These are phyloP conservation scores for Drosophila nr. fundita DNA, from an alignment of 2,888 invertebrate species.

Conservation along the genomic window DNA sequence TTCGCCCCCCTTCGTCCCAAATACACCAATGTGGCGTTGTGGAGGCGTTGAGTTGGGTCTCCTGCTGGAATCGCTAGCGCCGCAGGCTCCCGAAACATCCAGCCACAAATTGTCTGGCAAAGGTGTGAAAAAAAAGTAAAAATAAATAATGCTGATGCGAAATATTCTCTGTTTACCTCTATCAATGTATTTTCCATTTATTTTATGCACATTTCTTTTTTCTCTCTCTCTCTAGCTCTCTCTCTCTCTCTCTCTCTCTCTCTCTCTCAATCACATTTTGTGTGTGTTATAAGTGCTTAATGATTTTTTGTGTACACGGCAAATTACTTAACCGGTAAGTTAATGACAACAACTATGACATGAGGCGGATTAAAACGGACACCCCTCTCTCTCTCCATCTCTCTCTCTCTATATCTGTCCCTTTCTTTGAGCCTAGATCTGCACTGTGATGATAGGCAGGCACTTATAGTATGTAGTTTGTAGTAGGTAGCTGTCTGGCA, in stretches of 20 bases:
- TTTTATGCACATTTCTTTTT: conserved; percentile 13
- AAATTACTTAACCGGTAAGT: conserved; percentile 74
- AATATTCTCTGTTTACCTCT: conserved; percentile 53
- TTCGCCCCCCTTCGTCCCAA: not conserved
- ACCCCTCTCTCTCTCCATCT: not conserved
- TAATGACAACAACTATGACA: conserved; percentile 77
- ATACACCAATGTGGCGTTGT: conserved; percentile 39
- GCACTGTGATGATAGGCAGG: not conserved
- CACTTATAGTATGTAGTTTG: conserved; percentile 9
- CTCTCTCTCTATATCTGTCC: not conserved
- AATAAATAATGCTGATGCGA: conserved; percentile 28
- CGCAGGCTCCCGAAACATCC: conserved; percentile 31
- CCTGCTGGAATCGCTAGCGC: conserved; percentile 33
- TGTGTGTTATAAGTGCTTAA: conserved; percentile 47
- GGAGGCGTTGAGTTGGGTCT: conserved; percentile 69
- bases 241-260: not conserved
- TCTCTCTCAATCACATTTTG: not conserved
- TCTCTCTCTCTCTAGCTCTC: conserved; percentile 1
- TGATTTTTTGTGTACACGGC: conserved; percentile 71
- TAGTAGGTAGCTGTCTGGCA: conserved; percentile 38
- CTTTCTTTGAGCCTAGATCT: not conserved
- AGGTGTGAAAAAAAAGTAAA: conserved; percentile 65
- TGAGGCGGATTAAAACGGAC: conserved; percentile 24
- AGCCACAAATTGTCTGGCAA: conserved; percentile 40
- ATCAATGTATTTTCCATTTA: conserved; percentile 42